Evolutionary conservation across 1,140 invertebrate species (phyloP), one percentile per base, ranked within the genome.

Genomic region (Vanessa tameamea): DNA sequence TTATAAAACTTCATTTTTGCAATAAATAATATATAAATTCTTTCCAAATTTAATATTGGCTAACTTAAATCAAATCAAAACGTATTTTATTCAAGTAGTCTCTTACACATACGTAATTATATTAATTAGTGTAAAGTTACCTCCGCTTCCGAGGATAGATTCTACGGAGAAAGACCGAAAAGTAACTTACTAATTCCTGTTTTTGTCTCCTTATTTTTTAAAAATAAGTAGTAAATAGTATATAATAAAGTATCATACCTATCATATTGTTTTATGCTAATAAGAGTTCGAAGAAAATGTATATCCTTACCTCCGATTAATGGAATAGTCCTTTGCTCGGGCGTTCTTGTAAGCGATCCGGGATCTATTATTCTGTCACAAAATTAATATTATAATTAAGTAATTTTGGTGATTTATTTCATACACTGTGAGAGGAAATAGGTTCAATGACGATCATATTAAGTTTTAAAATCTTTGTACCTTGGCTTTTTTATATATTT

Each of bases 401-500:
- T 23, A 23, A 57, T 12, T 57, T 57, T 26, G 20, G 11, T 57
- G 53, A 23, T 57, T 16, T 57, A 57, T 57, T 23, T 8, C 16
- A 23, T 23, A 57, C 16, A 57, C 13, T 57, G 20, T 23, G 23
- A 57, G 20, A 23, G 20, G 16, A 57, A 11, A 72, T 51, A 65
- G 14, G 11, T 47, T 57, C 16, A 11, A 26, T 59, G 16, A 67
- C n/a, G 14, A 64, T 53, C 11, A 53, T 61, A 50, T 48, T 66
- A 66, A 5, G 14, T 16, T 16, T 26, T 14, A 53, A 26, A 65
- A 61, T 61, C 47, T 78, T 80, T 77, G 68, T 77, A 53, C 68
- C 77, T 74, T 59, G 75, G 57, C 15, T 51, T 59, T 47, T 66
- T 64, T 8, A 72, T 55, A 47, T 80, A 72, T 3, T 65, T 64